phyloP scores from a whole-genome alignment of 1,140 invertebrate genomes.

The Cepaea nemoralis region DNA sequence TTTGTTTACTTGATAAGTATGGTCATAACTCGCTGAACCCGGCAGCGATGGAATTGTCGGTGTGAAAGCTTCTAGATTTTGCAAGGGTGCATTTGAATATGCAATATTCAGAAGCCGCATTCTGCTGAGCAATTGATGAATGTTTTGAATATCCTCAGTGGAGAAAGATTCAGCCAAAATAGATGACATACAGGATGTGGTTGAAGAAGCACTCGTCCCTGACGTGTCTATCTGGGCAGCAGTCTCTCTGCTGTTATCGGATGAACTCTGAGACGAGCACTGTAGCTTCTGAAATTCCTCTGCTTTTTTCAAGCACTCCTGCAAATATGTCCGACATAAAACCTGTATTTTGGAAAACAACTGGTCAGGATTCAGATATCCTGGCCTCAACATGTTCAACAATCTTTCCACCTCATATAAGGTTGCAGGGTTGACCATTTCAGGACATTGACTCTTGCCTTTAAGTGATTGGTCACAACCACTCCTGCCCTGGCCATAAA shows the following conservation, averaged over 20 bases:
- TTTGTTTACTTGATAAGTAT: background rate
- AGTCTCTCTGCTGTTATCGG: background rate
- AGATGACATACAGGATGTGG: background rate
- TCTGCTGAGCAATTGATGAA: slow-evolving; percentile 8
- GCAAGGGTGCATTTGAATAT: background rate
- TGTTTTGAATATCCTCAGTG: background rate
- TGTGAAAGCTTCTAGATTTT: background rate
- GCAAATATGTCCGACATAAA: slow-evolving; percentile 55
- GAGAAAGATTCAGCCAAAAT: slow-evolving; percentile 7
- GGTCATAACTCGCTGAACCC: too few relatives aligned
- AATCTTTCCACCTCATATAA: slow-evolving; percentile 61
- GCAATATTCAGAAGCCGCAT: background rate
- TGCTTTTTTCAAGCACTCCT: slow-evolving; percentile 40
- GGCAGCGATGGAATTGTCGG: too few relatives aligned
- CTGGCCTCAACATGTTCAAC: slow-evolving; percentile 56
- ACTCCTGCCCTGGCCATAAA: slow-evolving; percentile 37
- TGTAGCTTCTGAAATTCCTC: slow-evolving; percentile 13
- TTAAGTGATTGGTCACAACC: slow-evolving; percentile 49
- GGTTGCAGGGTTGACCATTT: slow-evolving; percentile 56
- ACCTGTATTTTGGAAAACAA: slow-evolving; percentile 47
- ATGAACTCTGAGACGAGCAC: background rate
- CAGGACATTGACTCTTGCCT: slow-evolving; percentile 30
- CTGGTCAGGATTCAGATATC: slow-evolving; percentile 55
- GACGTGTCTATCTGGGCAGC: background rate
- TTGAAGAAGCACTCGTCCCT: background rate